Percentiles rank a stretch among this genome's conserved stretches.
Evolutionary conservation across 2,113 vertebrate genomes (phyloP).

Genomic region (Psammodynastes pulverulentus): DNA sequence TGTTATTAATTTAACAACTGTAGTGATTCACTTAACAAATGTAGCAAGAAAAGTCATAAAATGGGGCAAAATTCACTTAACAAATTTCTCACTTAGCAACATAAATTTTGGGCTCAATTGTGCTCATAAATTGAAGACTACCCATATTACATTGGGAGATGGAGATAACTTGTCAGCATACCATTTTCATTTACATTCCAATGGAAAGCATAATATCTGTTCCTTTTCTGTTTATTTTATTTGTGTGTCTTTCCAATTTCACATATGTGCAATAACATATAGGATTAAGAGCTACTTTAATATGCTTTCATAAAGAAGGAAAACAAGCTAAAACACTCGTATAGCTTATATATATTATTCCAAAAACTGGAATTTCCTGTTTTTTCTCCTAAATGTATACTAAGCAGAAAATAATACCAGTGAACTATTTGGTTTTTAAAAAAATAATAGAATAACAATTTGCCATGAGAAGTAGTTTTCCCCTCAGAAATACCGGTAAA

Average conservation of each 20-base stretch:
- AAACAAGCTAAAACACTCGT: constrained; percentile 16
- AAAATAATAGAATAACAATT: constrained; percentile 18
- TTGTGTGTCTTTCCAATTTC: background rate
- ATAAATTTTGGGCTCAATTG: too few relatives aligned
- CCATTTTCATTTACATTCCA: background rate
- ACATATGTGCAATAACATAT: background rate
- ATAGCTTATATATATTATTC: constrained; percentile 37
- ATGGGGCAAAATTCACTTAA: too few relatives aligned
- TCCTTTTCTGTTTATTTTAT: background rate
- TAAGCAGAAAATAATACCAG: constrained; percentile 39
- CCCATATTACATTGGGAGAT: background rate
- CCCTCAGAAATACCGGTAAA: too few relatives aligned
- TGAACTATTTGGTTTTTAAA: constrained; percentile 32
- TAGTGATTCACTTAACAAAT: too few relatives aligned
- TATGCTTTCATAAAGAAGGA: background rate
- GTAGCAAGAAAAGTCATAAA: too few relatives aligned
- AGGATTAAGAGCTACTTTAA: background rate
- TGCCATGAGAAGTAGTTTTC: background rate
- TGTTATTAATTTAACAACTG: too few relatives aligned
- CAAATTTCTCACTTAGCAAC: too few relatives aligned
- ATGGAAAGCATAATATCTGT: background rate
- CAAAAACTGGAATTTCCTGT: constrained; percentile 55
- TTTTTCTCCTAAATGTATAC: constrained; percentile 11
- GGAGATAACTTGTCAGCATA: background rate
- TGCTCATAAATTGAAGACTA: too few relatives aligned